Evolutionary conservation across 2,888 invertebrate species (phyloP).

Genomic region (Drosophila austrosaltans): DNA sequence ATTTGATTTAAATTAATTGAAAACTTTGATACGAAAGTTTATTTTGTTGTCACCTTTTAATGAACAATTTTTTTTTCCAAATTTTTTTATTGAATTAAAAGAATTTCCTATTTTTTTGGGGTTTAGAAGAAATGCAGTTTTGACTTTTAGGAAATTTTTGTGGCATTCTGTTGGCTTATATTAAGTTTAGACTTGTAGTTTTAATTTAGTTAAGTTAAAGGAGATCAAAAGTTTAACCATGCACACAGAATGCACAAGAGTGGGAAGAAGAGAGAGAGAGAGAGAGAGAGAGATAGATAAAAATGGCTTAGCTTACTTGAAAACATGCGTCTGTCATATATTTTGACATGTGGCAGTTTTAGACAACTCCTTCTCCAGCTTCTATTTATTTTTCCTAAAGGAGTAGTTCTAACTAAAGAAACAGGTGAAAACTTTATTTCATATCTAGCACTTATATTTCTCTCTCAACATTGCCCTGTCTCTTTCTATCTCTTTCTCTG

Average conservation of each 20-base stretch:
- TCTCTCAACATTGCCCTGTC: constrained; percentile 19
- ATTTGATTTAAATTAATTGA: not conserved
- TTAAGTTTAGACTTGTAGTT: constrained; percentile 52
- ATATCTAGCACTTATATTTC: constrained; percentile 35
- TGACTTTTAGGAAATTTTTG: not conserved
- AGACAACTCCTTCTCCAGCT: not conserved
- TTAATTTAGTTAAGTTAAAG: constrained; percentile 62
- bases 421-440: constrained; percentile 27
- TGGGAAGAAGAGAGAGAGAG: constrained; percentile 20
- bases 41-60: constrained; percentile 6
- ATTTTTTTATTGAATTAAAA: not conserved
- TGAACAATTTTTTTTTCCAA: not conserved
- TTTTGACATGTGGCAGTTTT: constrained; percentile 63
- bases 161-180: constrained; percentile 1
- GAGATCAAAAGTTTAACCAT: constrained; percentile 49
- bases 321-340: constrained; percentile 52
- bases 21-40: not conserved
- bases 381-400: not conserved
- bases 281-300: constrained; percentile 23
- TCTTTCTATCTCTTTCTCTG: constrained; percentile 4
- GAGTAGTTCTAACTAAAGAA: not conserved
- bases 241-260: constrained; percentile 29
- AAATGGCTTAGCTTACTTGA: constrained; percentile 6
- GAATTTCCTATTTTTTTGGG: not conserved
- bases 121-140: not conserved